phyloP scores from a whole-genome alignment of 2,113 vertebrate genomes.

The Tachysurus vachellii region DNA sequence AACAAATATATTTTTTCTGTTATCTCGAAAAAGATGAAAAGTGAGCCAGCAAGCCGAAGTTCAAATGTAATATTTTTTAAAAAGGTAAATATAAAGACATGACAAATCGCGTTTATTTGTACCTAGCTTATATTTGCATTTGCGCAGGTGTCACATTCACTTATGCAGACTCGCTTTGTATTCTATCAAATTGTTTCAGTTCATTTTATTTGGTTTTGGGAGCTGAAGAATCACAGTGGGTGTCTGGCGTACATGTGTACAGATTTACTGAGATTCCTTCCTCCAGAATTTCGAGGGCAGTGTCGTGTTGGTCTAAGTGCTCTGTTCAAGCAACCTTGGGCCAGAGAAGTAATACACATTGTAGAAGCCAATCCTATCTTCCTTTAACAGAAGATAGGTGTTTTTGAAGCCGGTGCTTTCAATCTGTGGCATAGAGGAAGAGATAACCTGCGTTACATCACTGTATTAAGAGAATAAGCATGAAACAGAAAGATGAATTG shows the following conservation, averaged over 20 bases:
- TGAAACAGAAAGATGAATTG: not conserved
- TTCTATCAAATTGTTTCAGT: not conserved
- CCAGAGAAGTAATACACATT: slow-evolving; percentile 24
- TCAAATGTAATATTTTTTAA: not conserved
- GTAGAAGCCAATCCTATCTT: slow-evolving; percentile 11
- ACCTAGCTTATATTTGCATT: not conserved
- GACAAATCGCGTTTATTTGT: not conserved
- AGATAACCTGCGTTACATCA: not conserved
- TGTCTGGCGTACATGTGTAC: not conserved
- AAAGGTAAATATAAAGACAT: not conserved
- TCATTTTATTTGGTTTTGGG: not conserved
- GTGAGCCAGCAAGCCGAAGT: not conserved
- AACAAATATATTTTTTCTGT: not conserved
- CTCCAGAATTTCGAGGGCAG: not conserved
- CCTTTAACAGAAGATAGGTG: slow-evolving; percentile 14
- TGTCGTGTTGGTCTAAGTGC: not conserved
- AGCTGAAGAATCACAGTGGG: not conserved
- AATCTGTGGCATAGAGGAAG: slow-evolving; percentile 7
- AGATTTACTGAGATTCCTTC: not conserved
- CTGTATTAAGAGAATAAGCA: not conserved
- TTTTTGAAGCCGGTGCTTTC: slow-evolving; percentile 8
- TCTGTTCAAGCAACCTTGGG: slow-evolving; percentile 19
- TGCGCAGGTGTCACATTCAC: not conserved
- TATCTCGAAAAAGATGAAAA: not conserved
- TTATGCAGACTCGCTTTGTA: not conserved